These are phyloP conservation scores for Triplophysa yarkandensis DNA, from an alignment of 2,797 vertebrate species.

Conservation along the genomic window DNA sequence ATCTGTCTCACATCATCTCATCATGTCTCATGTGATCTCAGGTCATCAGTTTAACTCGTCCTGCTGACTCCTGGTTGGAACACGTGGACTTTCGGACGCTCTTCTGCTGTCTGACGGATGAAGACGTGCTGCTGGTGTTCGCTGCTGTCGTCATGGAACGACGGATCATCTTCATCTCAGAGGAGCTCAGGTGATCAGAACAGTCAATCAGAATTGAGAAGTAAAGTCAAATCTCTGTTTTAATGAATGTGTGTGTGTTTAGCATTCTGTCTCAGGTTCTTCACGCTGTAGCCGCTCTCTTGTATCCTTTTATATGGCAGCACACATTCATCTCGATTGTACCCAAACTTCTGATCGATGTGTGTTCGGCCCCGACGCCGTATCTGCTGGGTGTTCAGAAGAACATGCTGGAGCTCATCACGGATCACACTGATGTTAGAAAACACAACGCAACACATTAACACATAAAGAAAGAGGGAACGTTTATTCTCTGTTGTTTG, in stretches of 20 bases:
- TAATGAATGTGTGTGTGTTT: constrained; percentile 26
- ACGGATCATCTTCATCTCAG: constrained; percentile 79
- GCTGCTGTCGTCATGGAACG: constrained; percentile 77
- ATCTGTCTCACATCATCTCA: neutral
- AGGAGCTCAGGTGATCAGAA: constrained; percentile 77
- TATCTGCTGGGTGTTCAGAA: constrained; percentile 83
- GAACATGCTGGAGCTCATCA: constrained; percentile 69
- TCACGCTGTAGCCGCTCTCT: constrained; percentile 80
- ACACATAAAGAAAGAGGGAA: neutral
- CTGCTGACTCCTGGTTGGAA: constrained; percentile 81
- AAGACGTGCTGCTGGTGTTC: constrained; percentile 80
- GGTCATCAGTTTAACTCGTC: constrained; percentile 81
- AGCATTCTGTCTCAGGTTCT: constrained; percentile 84
- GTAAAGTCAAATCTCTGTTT: neutral
- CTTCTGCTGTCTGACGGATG: constrained; percentile 69
- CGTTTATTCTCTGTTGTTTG: constrained; percentile 11
- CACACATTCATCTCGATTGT: constrained; percentile 87
- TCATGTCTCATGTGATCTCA: constrained; percentile 52
- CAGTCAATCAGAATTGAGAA: constrained; percentile 6
- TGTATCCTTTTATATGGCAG: constrained; percentile 85
- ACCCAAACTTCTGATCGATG: constrained; percentile 78
- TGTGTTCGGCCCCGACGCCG: constrained; percentile 82
- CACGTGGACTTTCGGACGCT: constrained; percentile 82
- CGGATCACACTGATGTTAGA: constrained; percentile 69
- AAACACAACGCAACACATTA: neutral